Base-by-base conservation (phyloP, 2,888 invertebrate species). In the Encarsia formosa region DNA sequence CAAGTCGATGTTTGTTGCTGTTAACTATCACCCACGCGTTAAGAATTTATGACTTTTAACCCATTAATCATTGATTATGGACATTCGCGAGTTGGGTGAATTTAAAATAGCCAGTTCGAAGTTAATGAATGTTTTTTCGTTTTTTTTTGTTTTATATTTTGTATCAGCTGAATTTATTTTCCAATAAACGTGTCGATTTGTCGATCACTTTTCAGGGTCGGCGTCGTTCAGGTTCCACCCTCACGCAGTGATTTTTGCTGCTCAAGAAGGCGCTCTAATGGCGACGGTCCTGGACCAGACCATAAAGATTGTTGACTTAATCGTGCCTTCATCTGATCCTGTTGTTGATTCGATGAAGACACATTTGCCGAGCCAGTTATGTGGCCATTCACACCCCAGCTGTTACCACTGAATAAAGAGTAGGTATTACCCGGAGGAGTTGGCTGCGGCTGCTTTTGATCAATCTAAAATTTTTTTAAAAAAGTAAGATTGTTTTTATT, bases 201-300 rank as follows among this genome's bases (percentile, higher is more conserved):
- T 54, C 54, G 54, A 54, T 50, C 54, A 47, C 54, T 29, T 42
- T 35, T 35, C n/a, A 26, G 11, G 34, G 16, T 16, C 15, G 32
- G 24, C 16, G 47, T 19, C 49, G 62, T 68, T 75, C 74, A 75
- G 62, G 74, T 73, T 49, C 75, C 75, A 24, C 73, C 74, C 56
- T 75, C 76, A 49, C 74, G 70, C 53, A 82, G 76, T 64, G 85
- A 85, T 66, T 85, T 86, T 75, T 91, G 90, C 64, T 88, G 88
- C 69, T 90, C 88, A 56, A 91, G 74, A 18, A 91, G 79, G 34
- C 88, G 82, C 70, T 89, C 88, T 51, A 91, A 77, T 0, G 89
- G 88, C 29, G 88, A 88, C 2, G 87, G 87, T 3, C 87, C 86
- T 5, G 86, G 85, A 1, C 85, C 85, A 11, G 86, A 84, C 85